Base-by-base conservation (phyloP, 2,113 vertebrate genomes). In the Xiphorhynchus elegans region DNA sequence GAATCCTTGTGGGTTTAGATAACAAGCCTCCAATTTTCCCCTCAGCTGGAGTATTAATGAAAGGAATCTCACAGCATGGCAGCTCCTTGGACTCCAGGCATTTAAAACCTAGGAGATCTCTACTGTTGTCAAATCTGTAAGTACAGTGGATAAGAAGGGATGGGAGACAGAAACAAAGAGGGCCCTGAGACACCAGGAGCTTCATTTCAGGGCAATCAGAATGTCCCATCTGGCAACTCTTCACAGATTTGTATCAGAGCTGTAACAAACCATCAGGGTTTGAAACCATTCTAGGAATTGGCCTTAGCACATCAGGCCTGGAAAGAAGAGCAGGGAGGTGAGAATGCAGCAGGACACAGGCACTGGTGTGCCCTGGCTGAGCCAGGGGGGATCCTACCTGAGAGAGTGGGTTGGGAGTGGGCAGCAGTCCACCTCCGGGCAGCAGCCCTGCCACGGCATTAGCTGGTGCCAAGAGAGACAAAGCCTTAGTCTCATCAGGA, bases 401-500 rank as follows among this genome's bases (percentile, higher is more conserved):
- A 91, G 98, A 98, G 89, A 99, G 97, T 87, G 99, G 99, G 97
- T 99, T 99, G 79, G 99, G 99, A 18, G 99, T 99, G 42, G 99
- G 99, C 93, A 99, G 99, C 95, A 99, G 99, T 95, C 99, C 99
- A 95, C 99, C 99, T 89, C 99, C 99, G n/a, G 99, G 99, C 98
- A 99, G 99, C 98, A 99, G 98, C 97, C 99, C 99, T 98, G 99
- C 99, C 97, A 99, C 99, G 92, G 99, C 99, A 96, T 99, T 99
- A 98, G 99, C 99, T 98, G 99, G 99, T 97, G 99, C 99, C 98
- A 99, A 98, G 97, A 99, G 98, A 97, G 99, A 99, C 98, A 99
- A 98, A 98, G 99, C 99, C 98, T 99, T 99, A 98, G 99, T 99
- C 98, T 99, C 99, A 98, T 99, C 99, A 98, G 99, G 99, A 99